These are phyloP conservation scores for Patella caerulea DNA, from an alignment of 2,888 invertebrate genomes.

Conservation along the genomic window DNA sequence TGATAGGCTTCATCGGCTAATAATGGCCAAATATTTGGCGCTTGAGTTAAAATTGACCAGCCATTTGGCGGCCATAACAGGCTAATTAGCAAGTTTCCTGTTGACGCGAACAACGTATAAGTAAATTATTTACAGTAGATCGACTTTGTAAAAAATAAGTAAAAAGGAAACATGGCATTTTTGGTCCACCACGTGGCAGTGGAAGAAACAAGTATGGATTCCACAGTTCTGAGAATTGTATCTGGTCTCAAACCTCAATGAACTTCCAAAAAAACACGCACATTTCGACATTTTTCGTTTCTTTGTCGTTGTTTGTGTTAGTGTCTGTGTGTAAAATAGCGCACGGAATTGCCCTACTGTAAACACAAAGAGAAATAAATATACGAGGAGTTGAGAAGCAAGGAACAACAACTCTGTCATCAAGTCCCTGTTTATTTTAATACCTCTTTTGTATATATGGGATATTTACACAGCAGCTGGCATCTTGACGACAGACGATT, in stretches of 20 bases:
- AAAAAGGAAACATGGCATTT: neutral
- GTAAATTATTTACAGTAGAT: conserved; percentile 35
- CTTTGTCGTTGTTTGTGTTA: conserved; percentile 1
- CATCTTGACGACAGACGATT: neutral
- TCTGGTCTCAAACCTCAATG: conserved; percentile 2
- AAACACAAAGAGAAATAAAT: conserved; percentile 7
- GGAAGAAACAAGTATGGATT: no score
- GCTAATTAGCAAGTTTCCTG: conserved; percentile 19
- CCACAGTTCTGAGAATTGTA: neutral
- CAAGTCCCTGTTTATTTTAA: conserved; percentile 5
- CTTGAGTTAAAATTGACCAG: neutral
- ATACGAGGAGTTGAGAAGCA: neutral
- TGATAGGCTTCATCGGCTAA: conserved; percentile 5
- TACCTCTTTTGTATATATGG: neutral
- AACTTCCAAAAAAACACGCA: conserved; percentile 3
- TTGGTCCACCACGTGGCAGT: no score
- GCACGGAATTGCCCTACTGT: neutral
- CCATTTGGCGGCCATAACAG: conserved; percentile 7
- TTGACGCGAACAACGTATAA: conserved; percentile 27
- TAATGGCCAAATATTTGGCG: neutral
- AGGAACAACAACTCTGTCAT: neutral
- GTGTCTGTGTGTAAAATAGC: neutral
- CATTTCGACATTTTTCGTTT: conserved; percentile 5
- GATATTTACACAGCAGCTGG: conserved; percentile 4
- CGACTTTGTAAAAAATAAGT: conserved; percentile 25